Evolutionary conservation across 92 coral and sea anemone species (phyloP).

Genomic region (Phenganax subtilis): DNA sequence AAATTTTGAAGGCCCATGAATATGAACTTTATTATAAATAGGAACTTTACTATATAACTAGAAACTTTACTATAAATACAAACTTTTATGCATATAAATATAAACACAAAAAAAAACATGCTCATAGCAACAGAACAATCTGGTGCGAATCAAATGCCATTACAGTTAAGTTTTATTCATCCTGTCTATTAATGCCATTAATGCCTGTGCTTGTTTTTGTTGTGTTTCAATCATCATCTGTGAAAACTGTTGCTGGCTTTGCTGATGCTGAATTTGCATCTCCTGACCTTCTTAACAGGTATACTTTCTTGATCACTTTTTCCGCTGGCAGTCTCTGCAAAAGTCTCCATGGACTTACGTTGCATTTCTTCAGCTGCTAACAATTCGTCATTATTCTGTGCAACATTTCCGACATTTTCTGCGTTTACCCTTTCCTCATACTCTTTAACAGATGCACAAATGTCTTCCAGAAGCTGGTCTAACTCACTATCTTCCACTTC

Average conservation of each 20-base stretch:
- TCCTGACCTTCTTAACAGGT: slow-evolving; percentile 5
- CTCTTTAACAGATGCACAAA: neutral
- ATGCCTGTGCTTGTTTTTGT: slow-evolving; percentile 10
- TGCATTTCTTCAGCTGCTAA: neutral
- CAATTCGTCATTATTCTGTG: neutral
- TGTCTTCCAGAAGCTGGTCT: slow-evolving; percentile 10
- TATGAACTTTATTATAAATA: too few relatives aligned
- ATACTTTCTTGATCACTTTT: neutral
- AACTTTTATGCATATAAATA: too few relatives aligned
- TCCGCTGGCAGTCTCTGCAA: neutral
- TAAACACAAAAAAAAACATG: too few relatives aligned
- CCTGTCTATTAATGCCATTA: slow-evolving; percentile 10
- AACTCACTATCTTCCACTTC: slow-evolving; percentile 1
- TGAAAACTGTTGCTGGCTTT: slow-evolving; percentile 10
- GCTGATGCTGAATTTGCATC: neutral
- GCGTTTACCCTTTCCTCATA: neutral
- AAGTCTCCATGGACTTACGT: slow-evolving; percentile 10
- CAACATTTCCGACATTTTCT: neutral
- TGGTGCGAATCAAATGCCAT: neutral
- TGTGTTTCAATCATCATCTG: slow-evolving; percentile 11
- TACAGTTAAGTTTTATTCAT: slow-evolving; percentile 16
- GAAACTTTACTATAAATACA: too few relatives aligned
- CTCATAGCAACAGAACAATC: too few relatives aligned
- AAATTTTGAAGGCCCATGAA: too few relatives aligned
- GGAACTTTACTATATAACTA: too few relatives aligned